Conservation (phyloP, 2,797 vertebrate genomes). For the Aeoliscus strigatus region DNA sequence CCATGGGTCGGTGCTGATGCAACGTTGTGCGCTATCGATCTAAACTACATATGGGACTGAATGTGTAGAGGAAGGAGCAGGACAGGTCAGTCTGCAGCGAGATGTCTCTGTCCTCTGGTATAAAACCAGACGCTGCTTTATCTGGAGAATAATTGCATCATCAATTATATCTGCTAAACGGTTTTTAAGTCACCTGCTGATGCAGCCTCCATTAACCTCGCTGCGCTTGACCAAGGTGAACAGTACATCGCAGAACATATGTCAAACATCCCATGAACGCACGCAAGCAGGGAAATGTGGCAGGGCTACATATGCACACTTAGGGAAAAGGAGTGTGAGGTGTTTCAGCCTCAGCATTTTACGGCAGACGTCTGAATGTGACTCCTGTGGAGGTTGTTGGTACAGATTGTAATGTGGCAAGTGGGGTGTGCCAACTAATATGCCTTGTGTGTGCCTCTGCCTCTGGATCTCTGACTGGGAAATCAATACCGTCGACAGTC, state of each 20-base stretch:
- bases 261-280: conserved; percentile 41
- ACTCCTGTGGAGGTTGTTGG: conserved; percentile 14
- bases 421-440: conserved; percentile 35
- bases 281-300: not conserved
- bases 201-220: conserved; percentile 65
- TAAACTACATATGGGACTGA: too few relatives aligned
- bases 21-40: too few relatives aligned
- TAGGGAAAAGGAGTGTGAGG: too few relatives aligned
- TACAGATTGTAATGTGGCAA: conserved; percentile 18
- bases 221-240: conserved; percentile 69
- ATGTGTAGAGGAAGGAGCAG: conserved; percentile 13
- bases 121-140: conserved; percentile 46
- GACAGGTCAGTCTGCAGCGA: conserved; percentile 17
- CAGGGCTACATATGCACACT: too few relatives aligned
- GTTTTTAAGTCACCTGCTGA: conserved; percentile 65
- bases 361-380: conserved; percentile 1
- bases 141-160: conserved; percentile 68
- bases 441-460: conserved; percentile 32
- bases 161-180: conserved; percentile 68
- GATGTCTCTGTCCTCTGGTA: conserved; percentile 38
- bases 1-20: too few relatives aligned
- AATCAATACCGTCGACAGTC: conserved; percentile 64
- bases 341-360: too few relatives aligned
- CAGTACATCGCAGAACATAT: conserved; percentile 39
- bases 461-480: conserved; percentile 52